Evolutionary conservation across 2,113 vertebrate species (phyloP).

Genomic region (Psilopsiagon aymara): DNA sequence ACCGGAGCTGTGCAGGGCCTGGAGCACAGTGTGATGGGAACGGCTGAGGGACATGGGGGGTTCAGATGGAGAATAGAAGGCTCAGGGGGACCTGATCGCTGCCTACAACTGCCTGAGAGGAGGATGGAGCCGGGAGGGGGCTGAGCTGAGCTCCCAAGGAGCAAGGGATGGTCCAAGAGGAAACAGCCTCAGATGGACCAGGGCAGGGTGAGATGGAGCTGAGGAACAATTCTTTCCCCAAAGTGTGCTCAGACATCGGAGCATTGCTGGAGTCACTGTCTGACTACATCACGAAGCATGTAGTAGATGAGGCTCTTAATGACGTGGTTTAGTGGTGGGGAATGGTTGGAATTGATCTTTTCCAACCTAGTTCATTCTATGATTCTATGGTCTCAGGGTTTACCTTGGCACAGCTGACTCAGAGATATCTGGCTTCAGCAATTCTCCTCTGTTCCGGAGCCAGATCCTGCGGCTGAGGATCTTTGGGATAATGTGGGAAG

Average conservation of each 20-base stretch:
- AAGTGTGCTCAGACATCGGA: background rate
- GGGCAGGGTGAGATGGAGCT: background rate
- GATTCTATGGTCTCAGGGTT: background rate
- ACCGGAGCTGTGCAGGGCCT: background rate
- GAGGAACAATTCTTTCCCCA: background rate
- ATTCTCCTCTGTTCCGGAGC: accelerated
- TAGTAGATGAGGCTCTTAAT: background rate
- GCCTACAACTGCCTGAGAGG: too few relatives aligned
- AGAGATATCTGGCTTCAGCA: background rate
- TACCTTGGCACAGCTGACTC: background rate
- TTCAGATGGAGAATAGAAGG: too few relatives aligned
- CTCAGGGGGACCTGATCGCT: too few relatives aligned
- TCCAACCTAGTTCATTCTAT: background rate
- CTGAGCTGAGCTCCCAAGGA: too few relatives aligned
- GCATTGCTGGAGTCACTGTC: background rate
- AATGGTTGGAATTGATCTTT: background rate
- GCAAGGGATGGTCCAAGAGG: too few relatives aligned
- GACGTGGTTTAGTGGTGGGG: background rate
- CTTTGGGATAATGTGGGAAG: background rate
- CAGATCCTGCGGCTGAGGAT: background rate
- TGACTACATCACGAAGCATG: background rate
- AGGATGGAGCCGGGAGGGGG: too few relatives aligned
- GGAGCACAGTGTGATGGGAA: background rate
- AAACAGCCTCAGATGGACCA: too few relatives aligned
- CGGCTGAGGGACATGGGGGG: too few relatives aligned